phyloP scores from a whole-genome alignment of 2,888 invertebrate species.

The Hermaeophaga mercurialis region DNA sequence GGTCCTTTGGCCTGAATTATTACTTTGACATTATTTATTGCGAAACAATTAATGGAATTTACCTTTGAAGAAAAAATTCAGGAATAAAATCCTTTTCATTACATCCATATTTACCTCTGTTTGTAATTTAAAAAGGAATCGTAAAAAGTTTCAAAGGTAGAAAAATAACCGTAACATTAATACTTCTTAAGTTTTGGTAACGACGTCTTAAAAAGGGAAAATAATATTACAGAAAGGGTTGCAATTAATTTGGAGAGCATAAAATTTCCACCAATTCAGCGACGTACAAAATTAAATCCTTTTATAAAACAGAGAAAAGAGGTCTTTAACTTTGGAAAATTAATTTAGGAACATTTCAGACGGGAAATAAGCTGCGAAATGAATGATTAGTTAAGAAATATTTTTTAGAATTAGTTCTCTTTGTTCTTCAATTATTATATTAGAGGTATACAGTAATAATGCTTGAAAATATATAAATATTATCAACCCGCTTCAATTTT shows the following conservation, averaged over 20 bases:
- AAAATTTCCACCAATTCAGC: constrained; percentile 22
- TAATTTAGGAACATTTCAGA: constrained; percentile 12
- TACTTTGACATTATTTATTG: no score
- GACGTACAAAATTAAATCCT: constrained; percentile 20
- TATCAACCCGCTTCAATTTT: no score
- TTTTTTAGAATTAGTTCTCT: no score
- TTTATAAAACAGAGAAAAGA: constrained; percentile 18
- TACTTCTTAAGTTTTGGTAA: constrained; percentile 20
- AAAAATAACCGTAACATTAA: constrained; percentile 18
- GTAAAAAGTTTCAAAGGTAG: constrained; percentile 7
- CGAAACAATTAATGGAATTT: no score
- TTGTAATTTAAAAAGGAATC: constrained; percentile 8
- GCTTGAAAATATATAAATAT: no score
- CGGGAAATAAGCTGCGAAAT: background rate
- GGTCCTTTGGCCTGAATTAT: no score
- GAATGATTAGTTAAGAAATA: background rate
- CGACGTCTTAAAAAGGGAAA: constrained; percentile 24
- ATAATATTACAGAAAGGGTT: constrained; percentile 22
- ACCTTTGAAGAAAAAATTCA: no score
- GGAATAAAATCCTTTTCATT: background rate
- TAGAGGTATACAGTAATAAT: no score
- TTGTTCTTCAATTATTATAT: no score
- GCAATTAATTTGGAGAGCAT: constrained; percentile 22
- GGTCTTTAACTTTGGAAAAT: constrained; percentile 13
- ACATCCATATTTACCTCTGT: constrained; percentile 12